A percentile compares a stretch with the other conserved stretches of the same genome.
These are phyloP conservation scores for Hipparchia semele DNA, from an alignment of 2,888 invertebrate genomes.

Conservation along the genomic window DNA sequence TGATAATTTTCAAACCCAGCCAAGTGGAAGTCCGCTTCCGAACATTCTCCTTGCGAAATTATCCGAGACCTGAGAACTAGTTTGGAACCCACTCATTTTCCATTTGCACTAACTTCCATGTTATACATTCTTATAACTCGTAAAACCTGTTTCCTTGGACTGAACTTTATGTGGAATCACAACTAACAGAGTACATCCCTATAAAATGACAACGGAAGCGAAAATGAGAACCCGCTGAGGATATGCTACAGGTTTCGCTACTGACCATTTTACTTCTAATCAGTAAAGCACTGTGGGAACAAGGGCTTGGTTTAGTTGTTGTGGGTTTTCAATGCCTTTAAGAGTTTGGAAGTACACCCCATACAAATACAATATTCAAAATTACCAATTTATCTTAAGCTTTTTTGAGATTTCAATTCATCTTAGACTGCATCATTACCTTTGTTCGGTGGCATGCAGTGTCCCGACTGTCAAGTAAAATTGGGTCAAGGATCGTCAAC, in stretches of 20 bases:
- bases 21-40: constrained; percentile 30
- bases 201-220: constrained; percentile 35
- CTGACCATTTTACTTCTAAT: background rate
- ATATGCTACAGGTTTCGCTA: constrained; percentile 24
- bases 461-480: too few relatives aligned
- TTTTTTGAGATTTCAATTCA: background rate
- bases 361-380: too few relatives aligned
- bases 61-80: constrained; percentile 42
- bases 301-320: background rate
- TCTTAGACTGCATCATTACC: background rate
- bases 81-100: constrained; percentile 44
- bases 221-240: constrained; percentile 23
- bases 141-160: constrained; percentile 36
- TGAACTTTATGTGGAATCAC: constrained; percentile 34
- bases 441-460: background rate
- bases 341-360: background rate
- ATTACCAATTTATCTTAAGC: background rate
- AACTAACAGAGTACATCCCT: constrained; percentile 25
- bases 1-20: constrained; percentile 5
- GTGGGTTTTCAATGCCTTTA: background rate
- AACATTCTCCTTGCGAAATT: constrained; percentile 41
- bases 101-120: constrained; percentile 42
- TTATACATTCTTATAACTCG: constrained; percentile 42
- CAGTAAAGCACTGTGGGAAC: background rate
- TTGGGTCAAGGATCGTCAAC: background rate